Conservation (phyloP, 2,113 vertebrate genomes). For the Myiagra hebetior region DNA sequence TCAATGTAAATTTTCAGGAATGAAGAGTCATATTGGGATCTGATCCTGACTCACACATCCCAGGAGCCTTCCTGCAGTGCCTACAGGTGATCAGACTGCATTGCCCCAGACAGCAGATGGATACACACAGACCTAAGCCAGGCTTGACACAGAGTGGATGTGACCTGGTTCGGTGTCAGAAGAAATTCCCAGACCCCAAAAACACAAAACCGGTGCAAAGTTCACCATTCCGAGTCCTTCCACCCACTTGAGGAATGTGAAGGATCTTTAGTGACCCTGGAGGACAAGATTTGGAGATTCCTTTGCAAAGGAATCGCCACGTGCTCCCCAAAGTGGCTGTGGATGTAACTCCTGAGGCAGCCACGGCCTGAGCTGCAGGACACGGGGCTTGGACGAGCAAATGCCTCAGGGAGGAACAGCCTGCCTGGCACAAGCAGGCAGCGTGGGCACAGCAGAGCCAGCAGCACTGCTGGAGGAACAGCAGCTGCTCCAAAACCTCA, state of each 20-base stretch:
- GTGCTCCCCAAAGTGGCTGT: not conserved
- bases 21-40: not conserved
- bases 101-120: not conserved
- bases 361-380: not conserved
- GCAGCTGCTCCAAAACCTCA: not conserved
- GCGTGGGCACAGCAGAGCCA: not conserved
- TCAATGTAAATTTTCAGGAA: not conserved
- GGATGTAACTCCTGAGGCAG: not conserved
- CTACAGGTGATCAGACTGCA: not conserved
- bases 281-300: not conserved
- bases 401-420: not conserved
- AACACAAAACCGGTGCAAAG: not conserved
- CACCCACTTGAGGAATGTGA: not conserved
- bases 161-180: not conserved
- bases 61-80: not conserved
- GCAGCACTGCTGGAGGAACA: not conserved
- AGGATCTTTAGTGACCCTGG: not conserved
- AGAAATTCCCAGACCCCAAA: not conserved
- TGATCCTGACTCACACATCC: not conserved
- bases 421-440: conserved; percentile 16
- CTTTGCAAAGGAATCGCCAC: rapidly evolving
- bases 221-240: rapidly evolving
- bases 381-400: not conserved
- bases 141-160: not conserved
- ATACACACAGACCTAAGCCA: not conserved